A percentile compares a stretch with the other conserved stretches of the same genome.
These are phyloP conservation scores for Heliconius ismenius DNA, from an alignment of 2,888 invertebrate species.

Conservation along the genomic window DNA sequence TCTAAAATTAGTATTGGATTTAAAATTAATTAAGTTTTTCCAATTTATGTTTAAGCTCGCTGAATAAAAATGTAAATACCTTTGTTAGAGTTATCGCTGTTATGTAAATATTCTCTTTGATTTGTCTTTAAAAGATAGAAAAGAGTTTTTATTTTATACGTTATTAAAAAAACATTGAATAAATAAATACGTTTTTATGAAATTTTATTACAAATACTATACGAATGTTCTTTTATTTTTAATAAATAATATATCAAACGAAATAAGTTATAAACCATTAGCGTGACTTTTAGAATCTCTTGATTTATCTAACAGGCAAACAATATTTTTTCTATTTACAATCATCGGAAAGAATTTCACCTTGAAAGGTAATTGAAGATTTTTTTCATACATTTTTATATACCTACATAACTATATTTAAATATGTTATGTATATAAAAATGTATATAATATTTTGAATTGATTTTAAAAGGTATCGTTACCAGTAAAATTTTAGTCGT, in stretches of 20 bases:
- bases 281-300: not conserved
- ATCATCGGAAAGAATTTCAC: not conserved
- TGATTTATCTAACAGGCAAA: not conserved
- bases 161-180: not conserved
- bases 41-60: not conserved
- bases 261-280: not conserved
- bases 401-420: no score
- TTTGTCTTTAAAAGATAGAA: not conserved
- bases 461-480: not conserved
- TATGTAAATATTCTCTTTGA: not conserved
- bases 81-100: conserved; percentile 12
- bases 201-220: not conserved
- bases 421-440: no score
- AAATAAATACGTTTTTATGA: not conserved
- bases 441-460: no score
- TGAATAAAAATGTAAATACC: not conserved
- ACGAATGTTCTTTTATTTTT: not conserved
- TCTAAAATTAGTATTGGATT: not conserved
- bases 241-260: not conserved
- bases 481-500: not conserved
- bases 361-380: not conserved
- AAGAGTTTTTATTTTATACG: no score
- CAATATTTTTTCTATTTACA: not conserved
- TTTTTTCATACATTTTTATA: not conserved
- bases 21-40: conserved; percentile 1